Evolutionary conservation across 2,113 vertebrate genomes (phyloP).

Genomic region (Catagonus wagneri): DNA sequence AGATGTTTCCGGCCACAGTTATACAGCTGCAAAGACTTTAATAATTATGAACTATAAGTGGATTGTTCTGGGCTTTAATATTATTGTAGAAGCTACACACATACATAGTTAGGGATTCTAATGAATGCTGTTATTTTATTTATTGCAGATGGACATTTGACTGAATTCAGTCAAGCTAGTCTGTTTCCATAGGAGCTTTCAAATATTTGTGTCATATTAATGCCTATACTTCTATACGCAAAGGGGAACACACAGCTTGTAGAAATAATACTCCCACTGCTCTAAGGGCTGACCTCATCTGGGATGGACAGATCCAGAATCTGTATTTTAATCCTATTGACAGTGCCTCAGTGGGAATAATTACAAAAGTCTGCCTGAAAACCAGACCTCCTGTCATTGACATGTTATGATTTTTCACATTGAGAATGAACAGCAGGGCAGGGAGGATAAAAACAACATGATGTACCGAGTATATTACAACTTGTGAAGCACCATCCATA

Average conservation of each 20-base stretch:
- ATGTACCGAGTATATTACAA: slow-evolving; percentile 83
- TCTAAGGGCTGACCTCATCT: slow-evolving; percentile 88
- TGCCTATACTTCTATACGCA: slow-evolving; percentile 80
- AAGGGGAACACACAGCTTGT: slow-evolving; percentile 84
- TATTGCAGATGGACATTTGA: slow-evolving; percentile 83
- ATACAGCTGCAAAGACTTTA: slow-evolving; percentile 88
- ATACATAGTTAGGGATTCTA: slow-evolving; percentile 74
- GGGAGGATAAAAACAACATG: slow-evolving; percentile 85
- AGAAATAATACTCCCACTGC: slow-evolving; percentile 86
- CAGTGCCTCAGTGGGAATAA: slow-evolving; percentile 89
- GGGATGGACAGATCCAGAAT: slow-evolving; percentile 86
- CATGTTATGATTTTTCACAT: slow-evolving; percentile 83
- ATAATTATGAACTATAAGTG: slow-evolving; percentile 88
- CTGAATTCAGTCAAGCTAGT: slow-evolving; percentile 74
- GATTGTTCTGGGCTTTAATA: slow-evolving; percentile 82
- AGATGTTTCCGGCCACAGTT: slow-evolving; percentile 87
- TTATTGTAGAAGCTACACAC: slow-evolving; percentile 81
- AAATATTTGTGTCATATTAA: slow-evolving; percentile 87
- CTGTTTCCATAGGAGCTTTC: slow-evolving; percentile 85
- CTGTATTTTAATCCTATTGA: slow-evolving; percentile 90
- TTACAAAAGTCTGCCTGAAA: slow-evolving; percentile 88
- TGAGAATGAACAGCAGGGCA: slow-evolving; percentile 86
- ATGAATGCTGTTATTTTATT: slow-evolving; percentile 84
- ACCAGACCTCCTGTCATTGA: slow-evolving; percentile 88
- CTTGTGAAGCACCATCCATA: slow-evolving; percentile 75